Evolutionary conservation across 2,797 vertebrate genomes (phyloP).

Genomic region (Crax fasciolata): DNA sequence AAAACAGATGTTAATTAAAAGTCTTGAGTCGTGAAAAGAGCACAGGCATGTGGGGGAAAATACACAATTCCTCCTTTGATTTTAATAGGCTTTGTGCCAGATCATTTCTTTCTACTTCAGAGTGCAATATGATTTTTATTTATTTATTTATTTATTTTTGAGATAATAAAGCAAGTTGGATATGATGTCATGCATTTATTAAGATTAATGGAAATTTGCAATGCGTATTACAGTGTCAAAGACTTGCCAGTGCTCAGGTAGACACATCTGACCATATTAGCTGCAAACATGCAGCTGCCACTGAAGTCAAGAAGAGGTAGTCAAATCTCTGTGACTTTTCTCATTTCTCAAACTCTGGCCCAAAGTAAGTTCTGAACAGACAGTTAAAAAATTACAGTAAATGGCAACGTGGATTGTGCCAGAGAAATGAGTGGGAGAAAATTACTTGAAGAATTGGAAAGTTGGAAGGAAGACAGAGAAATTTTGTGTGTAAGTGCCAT

Average conservation of each 20-base stretch:
- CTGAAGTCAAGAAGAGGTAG: background rate
- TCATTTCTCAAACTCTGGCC: background rate
- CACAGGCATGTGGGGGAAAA: background rate
- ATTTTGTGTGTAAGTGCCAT: background rate
- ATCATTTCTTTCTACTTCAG: background rate
- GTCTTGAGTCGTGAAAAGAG: background rate
- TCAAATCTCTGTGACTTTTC: background rate
- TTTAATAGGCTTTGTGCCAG: background rate
- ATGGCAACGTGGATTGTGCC: background rate
- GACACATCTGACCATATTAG: background rate
- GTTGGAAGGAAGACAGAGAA: background rate
- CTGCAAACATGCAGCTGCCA: background rate
- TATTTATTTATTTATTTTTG: background rate
- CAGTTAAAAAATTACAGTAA: background rate
- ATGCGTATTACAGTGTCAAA: background rate
- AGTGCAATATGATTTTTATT: background rate
- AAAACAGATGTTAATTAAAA: background rate
- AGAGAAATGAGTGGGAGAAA: slow-evolving; percentile 1
- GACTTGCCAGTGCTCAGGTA: background rate
- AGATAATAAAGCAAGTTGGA: background rate
- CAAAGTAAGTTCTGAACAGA: background rate
- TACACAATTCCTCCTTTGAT: background rate
- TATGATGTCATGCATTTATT: background rate
- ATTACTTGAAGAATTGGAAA: background rate
- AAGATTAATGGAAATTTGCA: background rate